Percentiles rank a stretch among this genome's conserved stretches.
Evolutionary conservation across 2,888 invertebrate genomes (phyloP).

Genomic region (Ptychoptera albimana): DNA sequence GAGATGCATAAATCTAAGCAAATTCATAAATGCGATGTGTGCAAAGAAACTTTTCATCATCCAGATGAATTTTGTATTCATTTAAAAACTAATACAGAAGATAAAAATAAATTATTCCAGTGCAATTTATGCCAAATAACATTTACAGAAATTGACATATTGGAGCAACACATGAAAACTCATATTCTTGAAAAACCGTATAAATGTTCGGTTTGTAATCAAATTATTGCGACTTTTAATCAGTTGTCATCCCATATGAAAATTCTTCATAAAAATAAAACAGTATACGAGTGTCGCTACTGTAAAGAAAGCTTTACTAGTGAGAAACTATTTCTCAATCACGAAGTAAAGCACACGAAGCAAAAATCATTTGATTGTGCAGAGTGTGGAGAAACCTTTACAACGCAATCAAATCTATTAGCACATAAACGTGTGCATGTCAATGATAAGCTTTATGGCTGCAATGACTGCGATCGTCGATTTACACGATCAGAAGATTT

Average conservation of each 20-base stretch:
- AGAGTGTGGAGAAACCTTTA: constrained; percentile 5
- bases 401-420: background rate
- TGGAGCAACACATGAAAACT: background rate
- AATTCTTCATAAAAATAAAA: too few species aligned
- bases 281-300: constrained; percentile 2
- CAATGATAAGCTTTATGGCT: background rate
- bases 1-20: background rate
- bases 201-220: too few species aligned
- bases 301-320: background rate
- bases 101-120: background rate
- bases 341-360: constrained; percentile 3
- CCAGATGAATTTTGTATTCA: background rate
- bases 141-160: background rate
- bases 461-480: constrained; percentile 4
- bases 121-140: background rate
- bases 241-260: too few species aligned
- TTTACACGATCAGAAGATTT: constrained; percentile 8
- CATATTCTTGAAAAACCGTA: background rate
- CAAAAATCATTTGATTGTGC: constrained; percentile 5
- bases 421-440: constrained; percentile 1
- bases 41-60: background rate
- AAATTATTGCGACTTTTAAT: too few species aligned
- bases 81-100: background rate
- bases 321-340: constrained; percentile 1
- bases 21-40: background rate